A percentile compares a stretch with the other conserved stretches of the same genome.
These are phyloP conservation scores for Eunapius fragilis DNA, from an alignment of 37 sponge, comb jelly and placozoan genomes.

Conservation along the genomic window DNA sequence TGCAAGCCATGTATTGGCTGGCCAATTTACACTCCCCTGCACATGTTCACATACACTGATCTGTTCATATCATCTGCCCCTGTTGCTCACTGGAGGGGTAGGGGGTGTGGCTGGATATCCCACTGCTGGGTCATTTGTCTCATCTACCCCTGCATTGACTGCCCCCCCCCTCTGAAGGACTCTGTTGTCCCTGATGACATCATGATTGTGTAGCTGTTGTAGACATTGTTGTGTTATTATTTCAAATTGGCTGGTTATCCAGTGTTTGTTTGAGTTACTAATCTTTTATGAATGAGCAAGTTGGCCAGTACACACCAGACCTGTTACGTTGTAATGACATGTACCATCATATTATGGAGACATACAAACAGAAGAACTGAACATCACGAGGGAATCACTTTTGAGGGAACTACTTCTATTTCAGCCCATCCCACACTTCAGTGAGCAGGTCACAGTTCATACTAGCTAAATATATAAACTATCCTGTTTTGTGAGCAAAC, in stretches of 20 bases:
- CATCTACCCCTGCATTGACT: constrained; percentile 14
- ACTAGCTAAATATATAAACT: constrained; percentile 46
- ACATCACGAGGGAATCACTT: not conserved
- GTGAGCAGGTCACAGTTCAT: constrained; percentile 80
- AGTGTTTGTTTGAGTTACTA: no score
- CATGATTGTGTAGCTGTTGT: not conserved
- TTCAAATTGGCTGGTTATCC: not conserved
- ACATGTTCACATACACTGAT: no score
- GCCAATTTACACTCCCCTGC: no score
- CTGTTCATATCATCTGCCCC: no score
- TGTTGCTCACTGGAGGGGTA: no score
- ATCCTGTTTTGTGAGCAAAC: constrained; percentile 25
- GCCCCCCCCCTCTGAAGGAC: constrained; percentile 84
- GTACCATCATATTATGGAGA: no score
- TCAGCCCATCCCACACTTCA: constrained; percentile 47
- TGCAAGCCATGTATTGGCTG: no score
- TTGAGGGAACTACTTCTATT: not conserved
- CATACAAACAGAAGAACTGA: no score
- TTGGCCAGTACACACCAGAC: no score
- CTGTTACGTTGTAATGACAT: no score
- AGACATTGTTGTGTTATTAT: not conserved
- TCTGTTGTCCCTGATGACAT: constrained; percentile 67
- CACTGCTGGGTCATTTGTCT: constrained; percentile 80
- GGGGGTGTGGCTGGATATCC: constrained; percentile 96
- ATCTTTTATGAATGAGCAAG: no score